Percentiles rank a stretch among this genome's conserved stretches.
These are phyloP conservation scores for Mesorhabditis sp. DNA, from an alignment of 2,888 invertebrate genomes.

Conservation along the genomic window DNA sequence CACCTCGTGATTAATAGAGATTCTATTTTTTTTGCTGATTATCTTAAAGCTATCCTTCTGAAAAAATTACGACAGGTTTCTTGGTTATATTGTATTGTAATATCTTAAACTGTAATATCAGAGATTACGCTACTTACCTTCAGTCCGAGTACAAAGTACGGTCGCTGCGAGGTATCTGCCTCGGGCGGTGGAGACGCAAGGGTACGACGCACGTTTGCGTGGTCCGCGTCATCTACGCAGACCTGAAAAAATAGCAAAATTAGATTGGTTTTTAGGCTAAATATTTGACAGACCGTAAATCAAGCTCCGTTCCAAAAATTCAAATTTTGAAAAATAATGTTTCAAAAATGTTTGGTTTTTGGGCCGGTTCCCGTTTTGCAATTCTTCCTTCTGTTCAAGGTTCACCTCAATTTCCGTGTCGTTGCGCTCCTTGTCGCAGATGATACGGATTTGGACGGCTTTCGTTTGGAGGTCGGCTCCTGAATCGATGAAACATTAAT, in stretches of 20 bases:
- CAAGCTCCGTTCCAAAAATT: background rate
- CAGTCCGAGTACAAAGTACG: background rate
- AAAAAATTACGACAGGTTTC: no score
- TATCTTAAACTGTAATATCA: no score
- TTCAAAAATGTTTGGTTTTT: constrained; percentile 19
- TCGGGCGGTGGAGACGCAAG: background rate
- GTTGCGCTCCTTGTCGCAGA: constrained; percentile 39
- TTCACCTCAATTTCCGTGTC: constrained; percentile 44
- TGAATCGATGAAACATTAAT: constrained; percentile 10
- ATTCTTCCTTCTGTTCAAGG: constrained; percentile 14
- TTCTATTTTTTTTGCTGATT: no score
- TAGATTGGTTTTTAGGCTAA: constrained; percentile 17
- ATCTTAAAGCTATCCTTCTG: no score
- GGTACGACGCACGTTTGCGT: background rate
- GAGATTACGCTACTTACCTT: no score
- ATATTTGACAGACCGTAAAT: constrained; percentile 9
- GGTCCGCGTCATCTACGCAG: background rate
- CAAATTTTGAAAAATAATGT: constrained; percentile 18
- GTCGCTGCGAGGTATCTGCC: background rate
- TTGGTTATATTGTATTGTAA: no score
- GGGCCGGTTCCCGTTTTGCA: background rate
- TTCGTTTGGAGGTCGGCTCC: constrained; percentile 36
- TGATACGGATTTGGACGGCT: constrained; percentile 33
- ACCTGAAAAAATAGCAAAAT: background rate
- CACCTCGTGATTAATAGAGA: no score